phyloP scores from a whole-genome alignment of 2,888 invertebrate genomes.

The Cistogaster globosa region DNA sequence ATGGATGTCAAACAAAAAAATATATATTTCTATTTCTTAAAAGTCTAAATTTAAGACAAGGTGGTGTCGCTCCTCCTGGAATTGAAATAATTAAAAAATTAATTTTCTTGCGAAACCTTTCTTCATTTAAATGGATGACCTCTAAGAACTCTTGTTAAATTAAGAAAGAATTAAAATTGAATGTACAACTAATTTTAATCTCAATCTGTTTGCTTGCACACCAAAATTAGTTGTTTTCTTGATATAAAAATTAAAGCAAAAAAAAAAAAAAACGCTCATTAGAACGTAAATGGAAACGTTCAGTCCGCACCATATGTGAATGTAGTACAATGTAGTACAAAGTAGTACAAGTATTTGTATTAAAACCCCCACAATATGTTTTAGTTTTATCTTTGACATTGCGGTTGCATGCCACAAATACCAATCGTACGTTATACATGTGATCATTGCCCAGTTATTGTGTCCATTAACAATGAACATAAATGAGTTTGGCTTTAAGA shows the following conservation, averaged over 20 bases:
- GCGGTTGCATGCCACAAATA: constrained; percentile 69
- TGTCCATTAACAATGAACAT: constrained; percentile 29
- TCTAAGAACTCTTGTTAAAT: too few relatives aligned
- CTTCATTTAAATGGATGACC: too few relatives aligned
- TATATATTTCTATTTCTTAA: too few relatives aligned
- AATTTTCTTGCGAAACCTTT: too few relatives aligned
- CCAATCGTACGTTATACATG: constrained; percentile 52
- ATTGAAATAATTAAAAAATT: too few relatives aligned
- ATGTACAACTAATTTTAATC: constrained; percentile 36
- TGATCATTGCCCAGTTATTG: constrained; percentile 63
- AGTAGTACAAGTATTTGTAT: not conserved
- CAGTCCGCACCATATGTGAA: not conserved
- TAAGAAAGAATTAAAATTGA: not conserved
- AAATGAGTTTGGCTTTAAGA: constrained; percentile 2
- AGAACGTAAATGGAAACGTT: constrained; percentile 21
- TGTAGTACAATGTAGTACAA: not conserved
- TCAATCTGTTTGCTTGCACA: constrained; percentile 28
- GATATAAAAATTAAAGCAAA: not conserved
- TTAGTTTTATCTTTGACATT: constrained; percentile 65
- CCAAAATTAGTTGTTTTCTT: not conserved
- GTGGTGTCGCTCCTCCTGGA: too few relatives aligned
- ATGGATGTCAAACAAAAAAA: too few relatives aligned
- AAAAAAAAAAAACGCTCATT: not conserved
- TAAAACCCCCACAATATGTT: constrained; percentile 55
- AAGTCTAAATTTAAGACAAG: too few relatives aligned